Evolutionary conservation across 2,797 vertebrate genomes (phyloP), one percentile per base, ranked within the genome.

Genomic region (Channa striata): DNA sequence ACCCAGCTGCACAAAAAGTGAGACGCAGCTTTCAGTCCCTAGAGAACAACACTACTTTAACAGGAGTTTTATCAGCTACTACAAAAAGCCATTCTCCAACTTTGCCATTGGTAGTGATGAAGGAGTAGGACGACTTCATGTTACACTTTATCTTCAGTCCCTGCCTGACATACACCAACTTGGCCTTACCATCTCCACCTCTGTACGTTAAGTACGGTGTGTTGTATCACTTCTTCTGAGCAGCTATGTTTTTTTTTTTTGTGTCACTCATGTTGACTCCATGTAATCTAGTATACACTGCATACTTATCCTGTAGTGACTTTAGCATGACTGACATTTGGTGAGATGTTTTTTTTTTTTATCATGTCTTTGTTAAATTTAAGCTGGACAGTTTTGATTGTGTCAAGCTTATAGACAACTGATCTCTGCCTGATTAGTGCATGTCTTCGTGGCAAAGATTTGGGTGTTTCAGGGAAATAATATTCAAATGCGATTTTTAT

Each of bases 101-200:
- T 56, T 65, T 57, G 44, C 49, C 69, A 53, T 44, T 19, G 61
- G 19, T 56, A 8, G 39, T 68, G 36, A 36, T 49, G 66, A 85
- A 72, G 58, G 58, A 63, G 59, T 16, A 43, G 53, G 65, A 63
- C 39, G 46, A 74, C 43, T 50, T 62, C 10, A 37, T 23, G 8
- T 63, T 50, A 61, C 30, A 56, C 50, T 30, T 47, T 7, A 23
- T 47, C 50, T 36, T 33, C 42, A 21, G 20, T 34, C 39, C 23
- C 66, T 30, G 25, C 49, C 68, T 43, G 64, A 72, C 46, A 20
- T 56, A 20, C 64, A 86, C 87, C 86, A 62, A 61, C 65, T 70
- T 12, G 11, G 87, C 91, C 88, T 91, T 87, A 86, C 48, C 74
- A 52, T 63, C 74, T 59, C 58, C 76, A 66, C 77, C 64, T 59